Evolutionary conservation across 2,113 vertebrate genomes (phyloP), one percentile per base, ranked within the genome.

Genomic region (Zingel zingel): DNA sequence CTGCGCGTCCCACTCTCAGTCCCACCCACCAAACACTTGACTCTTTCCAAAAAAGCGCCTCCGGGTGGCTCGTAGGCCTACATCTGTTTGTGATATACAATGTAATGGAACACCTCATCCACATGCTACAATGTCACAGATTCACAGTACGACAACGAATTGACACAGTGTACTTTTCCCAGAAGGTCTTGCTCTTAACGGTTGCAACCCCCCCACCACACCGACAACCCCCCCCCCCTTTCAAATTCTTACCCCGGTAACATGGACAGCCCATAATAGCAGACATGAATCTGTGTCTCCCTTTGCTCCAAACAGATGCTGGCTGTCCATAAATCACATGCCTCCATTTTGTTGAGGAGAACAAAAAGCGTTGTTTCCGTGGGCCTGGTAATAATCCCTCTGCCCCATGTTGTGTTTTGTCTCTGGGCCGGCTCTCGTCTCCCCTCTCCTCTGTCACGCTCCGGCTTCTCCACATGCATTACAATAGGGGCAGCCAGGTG

Each of bases 321-420:
- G 91, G 90, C 93, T 93, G 94, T 94, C 94, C 94, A 94, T 94
- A 94, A 94, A 94, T 94, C 94, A 94, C 88, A 88, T 83, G 88
- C 92, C 93, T 93, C 91, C 93, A 94, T 94, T 93, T 94, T 94
- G 93, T 94, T 92, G 90, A 77, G 90, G 88, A 91, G 92, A 93
- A 93, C 90, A 93, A 92, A 93, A 94, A 91, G 88, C 85, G 90
- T 77, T 88, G 92, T 91, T 93, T 94, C 91, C 64, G 90, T 88
- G 87, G 92, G 91, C 91, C 91, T 77, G 88, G 92, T 93, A 90
- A 92, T 90, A 94, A 94, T 94, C 93, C 92, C 89, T 25, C 79
- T 85, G 87, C 92, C 91, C 90, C 90, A 87, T 94, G 91, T 94
- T 94, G 93, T 94, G 93, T 94, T 94, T 93, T 93, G 93, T 94